A percentile compares a stretch with the other conserved stretches of the same genome.
Conservation (phyloP, 2,797 vertebrate species). For the Rachycentron canadum region DNA sequence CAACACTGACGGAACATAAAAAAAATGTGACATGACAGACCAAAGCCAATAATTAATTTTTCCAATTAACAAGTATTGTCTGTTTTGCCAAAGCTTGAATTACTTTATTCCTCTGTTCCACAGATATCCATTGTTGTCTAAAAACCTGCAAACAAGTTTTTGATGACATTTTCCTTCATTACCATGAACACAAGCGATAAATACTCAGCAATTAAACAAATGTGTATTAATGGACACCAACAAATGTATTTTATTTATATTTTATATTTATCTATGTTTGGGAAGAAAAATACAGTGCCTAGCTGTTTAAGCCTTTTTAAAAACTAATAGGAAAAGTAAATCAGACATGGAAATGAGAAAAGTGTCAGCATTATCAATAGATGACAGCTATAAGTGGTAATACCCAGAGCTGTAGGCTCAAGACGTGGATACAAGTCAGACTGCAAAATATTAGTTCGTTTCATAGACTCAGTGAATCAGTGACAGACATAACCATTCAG, state of each 20-base stretch:
- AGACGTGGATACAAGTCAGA: neutral
- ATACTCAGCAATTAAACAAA: slow-evolving; percentile 7
- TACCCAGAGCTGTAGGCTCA: neutral
- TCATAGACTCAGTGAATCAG: too few species aligned
- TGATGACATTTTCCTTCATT: neutral
- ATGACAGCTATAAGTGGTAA: neutral
- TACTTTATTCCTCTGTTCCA: neutral
- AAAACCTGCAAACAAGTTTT: neutral
- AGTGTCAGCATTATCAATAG: neutral
- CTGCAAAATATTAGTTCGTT: too few species aligned
- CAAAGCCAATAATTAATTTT: neutral
- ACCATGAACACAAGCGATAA: neutral
- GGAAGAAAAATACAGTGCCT: neutral
- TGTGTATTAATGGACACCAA: neutral
- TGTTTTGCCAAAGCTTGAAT: neutral
- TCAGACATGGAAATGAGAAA: neutral
- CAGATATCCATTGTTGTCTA: neutral
- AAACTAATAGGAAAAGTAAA: too few species aligned
- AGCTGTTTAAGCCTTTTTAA: neutral
- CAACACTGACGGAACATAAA: neutral
- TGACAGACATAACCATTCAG: neutral
- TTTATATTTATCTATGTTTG: neutral
- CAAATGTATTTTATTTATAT: too few species aligned
- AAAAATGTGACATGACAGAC: neutral
- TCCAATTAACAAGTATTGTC: neutral